These are phyloP conservation scores for Acrocephalus arundinaceus DNA, from an alignment of 2,113 vertebrate genomes.

Conservation along the genomic window DNA sequence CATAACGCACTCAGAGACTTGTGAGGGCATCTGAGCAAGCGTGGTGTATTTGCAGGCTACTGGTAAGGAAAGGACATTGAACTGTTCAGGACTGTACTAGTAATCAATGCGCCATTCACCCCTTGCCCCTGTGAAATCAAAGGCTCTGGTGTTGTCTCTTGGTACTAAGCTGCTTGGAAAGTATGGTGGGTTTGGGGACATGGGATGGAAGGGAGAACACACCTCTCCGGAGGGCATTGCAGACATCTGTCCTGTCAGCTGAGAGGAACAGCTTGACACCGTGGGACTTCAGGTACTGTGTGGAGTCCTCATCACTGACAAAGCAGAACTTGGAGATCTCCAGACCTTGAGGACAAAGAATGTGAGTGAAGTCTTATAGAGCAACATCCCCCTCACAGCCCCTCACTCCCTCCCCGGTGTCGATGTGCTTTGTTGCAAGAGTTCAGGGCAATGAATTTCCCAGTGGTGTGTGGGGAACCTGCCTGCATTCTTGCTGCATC, in stretches of 20 bases:
- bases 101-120: not conserved
- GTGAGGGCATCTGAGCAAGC: not conserved
- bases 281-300: conserved; percentile 69
- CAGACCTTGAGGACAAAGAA: conserved; percentile 68
- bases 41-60: not conserved
- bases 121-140: not conserved
- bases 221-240: conserved; percentile 71
- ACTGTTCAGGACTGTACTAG: not conserved
- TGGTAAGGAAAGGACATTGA: not conserved
- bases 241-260: conserved; percentile 69
- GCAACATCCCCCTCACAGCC: not conserved
- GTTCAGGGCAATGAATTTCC: not conserved
- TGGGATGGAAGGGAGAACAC: not conserved
- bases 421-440: not conserved
- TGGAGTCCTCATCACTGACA: conserved; percentile 72
- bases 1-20: not conserved
- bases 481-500: not conserved
- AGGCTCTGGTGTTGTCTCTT: not conserved
- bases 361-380: not conserved
- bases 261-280: conserved; percentile 81
- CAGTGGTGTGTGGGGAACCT: not conserved
- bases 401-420: not conserved
- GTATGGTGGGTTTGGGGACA: fast-evolving
- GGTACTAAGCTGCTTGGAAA: not conserved
- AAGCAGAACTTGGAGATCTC: conserved; percentile 83